Evolutionary conservation across 2,797 vertebrate genomes (phyloP).

Genomic region (Arnoldichthys spilopterus): DNA sequence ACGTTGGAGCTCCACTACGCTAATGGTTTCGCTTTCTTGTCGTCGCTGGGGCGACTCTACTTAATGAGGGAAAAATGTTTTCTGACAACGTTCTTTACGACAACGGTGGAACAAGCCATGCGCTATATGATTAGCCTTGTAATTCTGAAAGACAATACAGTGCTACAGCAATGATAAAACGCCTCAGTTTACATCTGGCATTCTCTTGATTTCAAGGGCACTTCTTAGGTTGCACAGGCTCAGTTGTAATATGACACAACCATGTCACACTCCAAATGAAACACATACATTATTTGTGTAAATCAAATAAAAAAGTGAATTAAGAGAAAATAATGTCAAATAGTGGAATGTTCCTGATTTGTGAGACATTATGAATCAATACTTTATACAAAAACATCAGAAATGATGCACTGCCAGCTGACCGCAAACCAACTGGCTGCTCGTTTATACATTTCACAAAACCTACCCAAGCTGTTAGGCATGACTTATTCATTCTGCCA

Average conservation of each 20-base stretch:
- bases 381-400: slow-evolving; percentile 17
- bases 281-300: slow-evolving; percentile 12
- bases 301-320: not conserved
- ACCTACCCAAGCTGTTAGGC: slow-evolving; percentile 11
- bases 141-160: slow-evolving; percentile 26
- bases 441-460: slow-evolving; percentile 26
- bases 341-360: not conserved
- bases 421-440: slow-evolving; percentile 15
- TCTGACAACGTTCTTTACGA: slow-evolving; percentile 33
- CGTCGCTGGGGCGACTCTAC: not conserved
- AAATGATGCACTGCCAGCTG: not conserved
- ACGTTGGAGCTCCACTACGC: slow-evolving; percentile 15
- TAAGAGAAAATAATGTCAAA: not conserved
- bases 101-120: slow-evolving; percentile 17
- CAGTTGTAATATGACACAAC: not conserved
- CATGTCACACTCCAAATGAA: not conserved
- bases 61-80: slow-evolving; percentile 34
- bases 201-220: slow-evolving; percentile 2
- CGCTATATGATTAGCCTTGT: slow-evolving; percentile 7
- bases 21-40: slow-evolving; percentile 10
- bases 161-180: not conserved
- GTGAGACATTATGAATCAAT: not conserved
- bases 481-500: slow-evolving; percentile 26
- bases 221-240: not conserved
- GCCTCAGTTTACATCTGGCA: slow-evolving; percentile 10